phyloP scores from a whole-genome alignment of 2,797 vertebrate species.

The Chloroceryle inda region DNA sequence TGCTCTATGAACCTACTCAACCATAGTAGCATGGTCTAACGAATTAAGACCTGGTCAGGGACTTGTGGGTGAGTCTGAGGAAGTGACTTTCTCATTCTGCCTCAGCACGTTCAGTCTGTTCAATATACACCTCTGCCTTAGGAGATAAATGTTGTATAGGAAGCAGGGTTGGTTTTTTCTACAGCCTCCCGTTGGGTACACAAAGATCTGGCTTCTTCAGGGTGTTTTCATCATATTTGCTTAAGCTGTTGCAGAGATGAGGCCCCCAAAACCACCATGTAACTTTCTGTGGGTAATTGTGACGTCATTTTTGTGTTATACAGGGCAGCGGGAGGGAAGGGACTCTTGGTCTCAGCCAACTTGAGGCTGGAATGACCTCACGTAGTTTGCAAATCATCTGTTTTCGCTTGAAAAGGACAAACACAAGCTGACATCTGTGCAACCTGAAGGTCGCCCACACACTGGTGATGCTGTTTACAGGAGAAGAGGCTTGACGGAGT shows the following conservation, averaged over 20 bases:
- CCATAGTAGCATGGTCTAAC: not conserved
- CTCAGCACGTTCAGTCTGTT: not conserved
- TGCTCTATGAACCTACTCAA: conserved; percentile 42
- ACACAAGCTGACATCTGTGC: not conserved
- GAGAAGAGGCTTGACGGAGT: rapidly evolving
- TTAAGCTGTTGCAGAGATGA: not conserved
- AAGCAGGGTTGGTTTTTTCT: not conserved
- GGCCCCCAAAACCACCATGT: not conserved
- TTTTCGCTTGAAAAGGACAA: not conserved
- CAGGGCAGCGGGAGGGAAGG: not conserved
- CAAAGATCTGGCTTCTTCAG: not conserved
- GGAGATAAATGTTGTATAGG: not conserved
- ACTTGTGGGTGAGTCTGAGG: conserved; percentile 17
- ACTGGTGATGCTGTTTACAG: not conserved
- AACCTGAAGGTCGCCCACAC: not conserved
- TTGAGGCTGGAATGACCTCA: not conserved
- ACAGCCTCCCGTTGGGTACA: not conserved
- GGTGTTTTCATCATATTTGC: not conserved
- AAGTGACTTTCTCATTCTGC: conserved; percentile 47
- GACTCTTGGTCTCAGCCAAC: not conserved
- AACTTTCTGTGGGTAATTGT: not conserved
- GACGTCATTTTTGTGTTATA: rapidly evolving
- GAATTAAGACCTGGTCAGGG: not conserved
- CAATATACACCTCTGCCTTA: not conserved
- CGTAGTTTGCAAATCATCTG: not conserved